phyloP scores from a whole-genome alignment of 2,888 invertebrate species.

The Dendrolimus pini region DNA sequence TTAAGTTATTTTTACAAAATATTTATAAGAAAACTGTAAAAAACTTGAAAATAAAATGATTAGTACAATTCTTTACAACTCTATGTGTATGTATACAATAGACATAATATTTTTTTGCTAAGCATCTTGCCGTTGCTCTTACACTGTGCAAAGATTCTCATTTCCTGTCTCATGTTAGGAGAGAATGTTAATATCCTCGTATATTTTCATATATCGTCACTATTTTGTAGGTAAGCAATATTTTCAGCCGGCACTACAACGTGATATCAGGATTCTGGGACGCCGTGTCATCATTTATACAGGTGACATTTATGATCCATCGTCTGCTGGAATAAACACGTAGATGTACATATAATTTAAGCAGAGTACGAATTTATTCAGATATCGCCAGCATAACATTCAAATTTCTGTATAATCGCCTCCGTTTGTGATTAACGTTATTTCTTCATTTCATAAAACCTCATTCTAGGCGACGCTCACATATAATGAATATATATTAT shows the following conservation, averaged over 20 bases:
- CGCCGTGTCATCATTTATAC: conserved; percentile 2
- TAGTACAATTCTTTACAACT: too few relatives aligned
- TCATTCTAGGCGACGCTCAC: too few relatives aligned
- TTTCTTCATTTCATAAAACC: too few relatives aligned
- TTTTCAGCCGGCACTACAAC: neutral
- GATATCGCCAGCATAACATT: too few relatives aligned
- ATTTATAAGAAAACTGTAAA: too few relatives aligned
- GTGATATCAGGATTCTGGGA: conserved; percentile 7
- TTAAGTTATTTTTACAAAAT: too few relatives aligned
- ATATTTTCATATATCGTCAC: neutral
- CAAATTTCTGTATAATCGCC: too few relatives aligned
- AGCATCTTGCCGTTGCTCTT: neutral
- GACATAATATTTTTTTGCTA: too few relatives aligned
- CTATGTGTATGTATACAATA: too few relatives aligned
- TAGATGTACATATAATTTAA: conserved; percentile 9
- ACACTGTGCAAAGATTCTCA: neutral
- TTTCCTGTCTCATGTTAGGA: neutral
- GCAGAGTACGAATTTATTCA: neutral
- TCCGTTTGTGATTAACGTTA: too few relatives aligned
- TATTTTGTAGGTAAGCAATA: neutral
- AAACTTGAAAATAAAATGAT: too few relatives aligned
- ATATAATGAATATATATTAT: too few relatives aligned
- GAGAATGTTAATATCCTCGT: neutral
- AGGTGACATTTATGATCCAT: neutral
- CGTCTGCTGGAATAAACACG: neutral